Base-by-base conservation (phyloP, 1,140 invertebrate species). In the Chrysoperla carnea region DNA sequence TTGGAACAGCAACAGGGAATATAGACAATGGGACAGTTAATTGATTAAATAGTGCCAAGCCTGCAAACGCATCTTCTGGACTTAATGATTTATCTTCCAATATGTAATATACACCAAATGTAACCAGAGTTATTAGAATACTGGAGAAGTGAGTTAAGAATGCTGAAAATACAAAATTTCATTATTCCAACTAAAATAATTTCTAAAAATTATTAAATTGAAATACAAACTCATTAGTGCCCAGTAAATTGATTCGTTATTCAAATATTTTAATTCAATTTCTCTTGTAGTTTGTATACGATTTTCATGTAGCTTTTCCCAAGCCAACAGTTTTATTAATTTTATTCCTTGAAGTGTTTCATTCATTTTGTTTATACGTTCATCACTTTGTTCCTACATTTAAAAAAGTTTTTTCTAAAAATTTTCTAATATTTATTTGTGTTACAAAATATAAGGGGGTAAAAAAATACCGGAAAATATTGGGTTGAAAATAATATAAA, bases 281-380 rank as follows among this genome's bases (percentile, higher is more conserved):
- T 75, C 62, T 41, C 86, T 64, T 1, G 78, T 65, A 36, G 63
- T 58, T 39, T 69, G 59, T 48, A 89, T 77, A 50, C 73, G 72
- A 44, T 75, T 60, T 13, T 73, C 63, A 53, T 84, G 88, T 1
- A 78, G 62, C 31, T 70, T 66, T 60, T 89, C 85, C 85, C 84
- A 89, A 9, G 79, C 81, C 54, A 81, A 76, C 4, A 90, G 62
- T 54, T 90, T 90, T 8, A 90, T 72, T 4, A 85, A 65, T 58
- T 78, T 78, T 12, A 89, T 85, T 6, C 82, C 82, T 55, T 85
- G 76, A 27, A 91, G 60, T 38, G 84, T 71, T 62, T 89, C 85
- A 44, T 80, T 82, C 33, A 82, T 76, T 55, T 76, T 73, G 37
- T 75, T 74, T 31, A 89, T 61, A 29, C 86, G 68, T 46, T 77